Conservation (phyloP, 1,140 invertebrate species). For the Aradophagus sp. region DNA sequence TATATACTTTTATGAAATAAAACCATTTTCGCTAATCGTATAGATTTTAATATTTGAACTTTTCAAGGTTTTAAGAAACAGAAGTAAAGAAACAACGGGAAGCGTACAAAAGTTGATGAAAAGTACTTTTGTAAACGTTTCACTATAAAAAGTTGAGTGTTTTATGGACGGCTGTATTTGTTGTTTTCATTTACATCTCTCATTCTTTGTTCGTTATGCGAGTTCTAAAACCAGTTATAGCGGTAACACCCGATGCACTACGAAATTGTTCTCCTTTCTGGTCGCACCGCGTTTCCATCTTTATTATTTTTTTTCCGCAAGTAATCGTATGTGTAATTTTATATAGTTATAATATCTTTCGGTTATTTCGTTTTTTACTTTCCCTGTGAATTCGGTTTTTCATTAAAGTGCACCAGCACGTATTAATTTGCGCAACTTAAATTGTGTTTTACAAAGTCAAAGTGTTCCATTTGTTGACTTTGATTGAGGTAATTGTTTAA, state of each 20-base stretch:
- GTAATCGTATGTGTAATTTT: constrained; percentile 26
- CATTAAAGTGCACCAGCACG: not conserved
- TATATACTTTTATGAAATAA: too few relatives aligned
- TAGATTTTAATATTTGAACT: constrained; percentile 27
- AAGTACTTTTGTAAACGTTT: constrained; percentile 52
- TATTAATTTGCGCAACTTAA: constrained; percentile 21
- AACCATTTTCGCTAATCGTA: too few relatives aligned
- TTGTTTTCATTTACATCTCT: constrained; percentile 51
- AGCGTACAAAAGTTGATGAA: constrained; percentile 41
- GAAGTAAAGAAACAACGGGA: constrained; percentile 25
- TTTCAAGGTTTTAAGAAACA: constrained; percentile 45
- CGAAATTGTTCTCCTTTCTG: constrained; percentile 39
- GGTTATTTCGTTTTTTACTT: constrained; percentile 6
- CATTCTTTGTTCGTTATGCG: constrained; percentile 36
- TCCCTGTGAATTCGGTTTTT: constrained; percentile 12
- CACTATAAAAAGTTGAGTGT: constrained; percentile 50
- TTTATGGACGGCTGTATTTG: constrained; percentile 47
- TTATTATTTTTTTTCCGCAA: constrained; percentile 20
- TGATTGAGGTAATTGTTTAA: constrained; percentile 17
- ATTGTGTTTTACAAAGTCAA: constrained; percentile 14
- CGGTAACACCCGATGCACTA: constrained; percentile 38
- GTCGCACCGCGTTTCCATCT: constrained; percentile 10
- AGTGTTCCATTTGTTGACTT: constrained; percentile 5
- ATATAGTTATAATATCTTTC: constrained; percentile 23
- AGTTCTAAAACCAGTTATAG: constrained; percentile 52